phyloP scores from a whole-genome alignment of 2,888 invertebrate species.

The Phoronis australis region DNA sequence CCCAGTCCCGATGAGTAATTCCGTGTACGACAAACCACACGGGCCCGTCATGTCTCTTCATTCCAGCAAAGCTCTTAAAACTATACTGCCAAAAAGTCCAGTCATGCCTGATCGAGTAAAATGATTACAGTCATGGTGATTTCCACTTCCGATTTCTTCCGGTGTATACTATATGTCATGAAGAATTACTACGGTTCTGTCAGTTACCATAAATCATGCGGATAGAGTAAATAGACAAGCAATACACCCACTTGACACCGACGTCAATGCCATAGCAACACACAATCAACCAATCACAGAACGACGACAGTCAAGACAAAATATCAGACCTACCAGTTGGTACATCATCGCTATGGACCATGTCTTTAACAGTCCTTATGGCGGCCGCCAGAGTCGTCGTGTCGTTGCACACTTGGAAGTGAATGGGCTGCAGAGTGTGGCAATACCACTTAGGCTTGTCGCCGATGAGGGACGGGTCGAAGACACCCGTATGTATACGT shows the following conservation, averaged over 20 bases:
- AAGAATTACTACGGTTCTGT: too few relatives aligned
- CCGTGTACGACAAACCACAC: too few relatives aligned
- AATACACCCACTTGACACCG: not conserved
- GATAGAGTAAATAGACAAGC: too few relatives aligned
- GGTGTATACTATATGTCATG: too few relatives aligned
- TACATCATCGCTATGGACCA: conserved; percentile 40
- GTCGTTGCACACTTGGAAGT: conserved; percentile 88
- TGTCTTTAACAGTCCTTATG: conserved; percentile 34
- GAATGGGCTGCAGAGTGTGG: conserved; percentile 68
- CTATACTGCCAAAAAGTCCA: too few relatives aligned
- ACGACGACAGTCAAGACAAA: not conserved
- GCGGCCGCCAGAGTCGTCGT: conserved; percentile 56
- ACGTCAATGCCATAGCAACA: not conserved
- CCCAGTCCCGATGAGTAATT: too few relatives aligned
- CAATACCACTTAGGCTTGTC: conserved; percentile 97
- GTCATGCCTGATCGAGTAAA: too few relatives aligned
- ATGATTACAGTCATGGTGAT: too few relatives aligned
- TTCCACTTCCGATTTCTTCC: too few relatives aligned
- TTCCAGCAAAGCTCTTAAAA: too few relatives aligned
- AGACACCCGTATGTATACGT: conserved; percentile 88
- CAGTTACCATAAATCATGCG: too few relatives aligned
- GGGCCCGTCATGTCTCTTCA: too few relatives aligned
- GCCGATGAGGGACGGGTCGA: conserved; percentile 90
- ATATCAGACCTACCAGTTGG: conserved; percentile 37
- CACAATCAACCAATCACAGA: not conserved